A percentile compares a stretch with the other conserved stretches of the same genome.
These are phyloP conservation scores for Sylvilagus bachmani DNA, from an alignment of 2,113 vertebrate genomes.

Conservation along the genomic window DNA sequence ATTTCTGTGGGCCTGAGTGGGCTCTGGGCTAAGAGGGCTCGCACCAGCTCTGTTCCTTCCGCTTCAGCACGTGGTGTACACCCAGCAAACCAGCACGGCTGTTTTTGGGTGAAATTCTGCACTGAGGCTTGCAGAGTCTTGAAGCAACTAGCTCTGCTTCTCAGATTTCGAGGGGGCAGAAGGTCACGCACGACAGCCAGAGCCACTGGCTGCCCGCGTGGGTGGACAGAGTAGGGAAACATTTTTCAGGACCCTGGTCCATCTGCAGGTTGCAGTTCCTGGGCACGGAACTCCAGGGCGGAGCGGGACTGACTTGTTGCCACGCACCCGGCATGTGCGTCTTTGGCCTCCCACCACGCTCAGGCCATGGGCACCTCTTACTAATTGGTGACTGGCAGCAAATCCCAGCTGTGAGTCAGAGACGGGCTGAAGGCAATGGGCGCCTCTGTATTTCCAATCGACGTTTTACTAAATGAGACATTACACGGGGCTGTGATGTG, in stretches of 20 bases:
- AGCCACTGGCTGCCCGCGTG: not conserved
- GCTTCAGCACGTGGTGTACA: constrained; percentile 72
- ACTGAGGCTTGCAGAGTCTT: constrained; percentile 59
- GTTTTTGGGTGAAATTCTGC: constrained; percentile 57
- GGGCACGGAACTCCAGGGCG: not conserved
- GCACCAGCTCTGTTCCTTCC: not conserved
- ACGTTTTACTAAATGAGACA: constrained; percentile 74
- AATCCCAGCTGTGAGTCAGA: constrained; percentile 47
- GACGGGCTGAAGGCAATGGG: constrained; percentile 55
- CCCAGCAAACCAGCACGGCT: constrained; percentile 62
- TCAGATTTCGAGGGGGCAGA: not conserved
- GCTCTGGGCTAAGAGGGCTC: constrained; percentile 22
- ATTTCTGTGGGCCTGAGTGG: constrained; percentile 69
- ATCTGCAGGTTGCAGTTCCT: not conserved
- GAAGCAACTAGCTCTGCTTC: constrained; percentile 70
- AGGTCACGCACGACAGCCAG: constrained; percentile 28
- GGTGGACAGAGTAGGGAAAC: constrained; percentile 46
- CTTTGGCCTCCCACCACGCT: not conserved
- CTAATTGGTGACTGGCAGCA: constrained; percentile 4
- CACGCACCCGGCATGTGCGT: not conserved
- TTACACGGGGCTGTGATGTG: constrained; percentile 59
- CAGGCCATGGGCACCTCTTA: not conserved
- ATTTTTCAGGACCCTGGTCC: not conserved
- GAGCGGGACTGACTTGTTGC: not conserved
- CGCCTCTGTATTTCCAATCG: constrained; percentile 60